Conservation (phyloP, 1,140 invertebrate species). For the Eumaeus atala region DNA sequence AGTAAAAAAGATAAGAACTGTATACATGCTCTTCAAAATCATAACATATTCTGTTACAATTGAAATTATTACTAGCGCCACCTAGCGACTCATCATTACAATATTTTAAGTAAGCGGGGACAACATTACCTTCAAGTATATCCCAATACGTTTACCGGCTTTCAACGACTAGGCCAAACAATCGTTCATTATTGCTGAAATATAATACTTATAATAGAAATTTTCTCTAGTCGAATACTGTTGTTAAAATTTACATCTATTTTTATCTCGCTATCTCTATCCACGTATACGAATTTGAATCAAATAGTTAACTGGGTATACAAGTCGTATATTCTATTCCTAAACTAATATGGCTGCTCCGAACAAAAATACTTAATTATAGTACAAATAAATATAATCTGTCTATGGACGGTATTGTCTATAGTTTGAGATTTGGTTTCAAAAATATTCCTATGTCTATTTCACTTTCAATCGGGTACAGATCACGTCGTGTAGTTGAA, state of each 20-base stretch:
- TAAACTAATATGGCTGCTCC: constrained; percentile 55
- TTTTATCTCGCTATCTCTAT: constrained; percentile 44
- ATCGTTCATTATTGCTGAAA: background rate
- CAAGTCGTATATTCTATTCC: constrained; percentile 12
- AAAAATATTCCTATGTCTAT: constrained; percentile 35
- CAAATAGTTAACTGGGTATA: constrained; percentile 10
- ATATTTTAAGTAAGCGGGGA: too few species aligned
- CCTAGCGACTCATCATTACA: too few species aligned
- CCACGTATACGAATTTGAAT: constrained; percentile 61
- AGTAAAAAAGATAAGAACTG: background rate
- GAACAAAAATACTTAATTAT: constrained; percentile 43
- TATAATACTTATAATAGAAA: constrained; percentile 22
- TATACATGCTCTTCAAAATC: too few species aligned
- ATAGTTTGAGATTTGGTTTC: constrained; percentile 40
- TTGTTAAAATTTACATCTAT: constrained; percentile 43
- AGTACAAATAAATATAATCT: constrained; percentile 61
- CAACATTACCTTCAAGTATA: too few species aligned
- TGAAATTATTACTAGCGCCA: too few species aligned
- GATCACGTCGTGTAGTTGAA: background rate
- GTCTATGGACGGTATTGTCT: constrained; percentile 65
- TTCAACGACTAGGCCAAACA: too few species aligned
- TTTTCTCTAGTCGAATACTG: constrained; percentile 29
- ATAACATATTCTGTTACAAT: too few species aligned
- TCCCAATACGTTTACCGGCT: too few species aligned
- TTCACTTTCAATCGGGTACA: constrained; percentile 36